A percentile compares a stretch with the other conserved stretches of the same genome.
Evolutionary conservation across 2,888 invertebrate species (phyloP).

Genomic region (Acholoe squamosa): DNA sequence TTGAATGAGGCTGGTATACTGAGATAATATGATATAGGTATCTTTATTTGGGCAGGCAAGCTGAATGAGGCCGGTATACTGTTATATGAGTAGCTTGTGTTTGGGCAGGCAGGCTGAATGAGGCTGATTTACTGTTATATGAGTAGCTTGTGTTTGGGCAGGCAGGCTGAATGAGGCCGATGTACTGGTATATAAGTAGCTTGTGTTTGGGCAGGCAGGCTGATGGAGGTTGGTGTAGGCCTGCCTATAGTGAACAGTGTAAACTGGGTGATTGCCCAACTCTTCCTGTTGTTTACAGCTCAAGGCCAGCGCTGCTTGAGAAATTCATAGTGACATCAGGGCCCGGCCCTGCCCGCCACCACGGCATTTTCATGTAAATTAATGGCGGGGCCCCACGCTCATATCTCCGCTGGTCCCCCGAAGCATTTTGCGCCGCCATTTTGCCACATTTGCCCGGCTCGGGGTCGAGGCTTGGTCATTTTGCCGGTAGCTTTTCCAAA

Average conservation of each 20-base stretch:
- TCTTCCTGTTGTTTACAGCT: background rate
- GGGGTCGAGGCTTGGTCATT: conserved; percentile 51
- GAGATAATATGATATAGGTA: no score
- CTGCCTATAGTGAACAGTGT: background rate
- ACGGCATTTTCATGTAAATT: conserved; percentile 38
- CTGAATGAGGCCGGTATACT: no score
- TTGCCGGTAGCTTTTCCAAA: conserved; percentile 47
- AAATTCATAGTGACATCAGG: conserved; percentile 35
- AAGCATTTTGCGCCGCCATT: conserved; percentile 47
- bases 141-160: no score
- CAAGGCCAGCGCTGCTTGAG: background rate
- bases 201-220: no score
- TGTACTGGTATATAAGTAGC: no score
- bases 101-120: no score
- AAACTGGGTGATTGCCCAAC: background rate
- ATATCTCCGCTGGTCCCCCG: background rate
- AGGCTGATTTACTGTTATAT: no score
- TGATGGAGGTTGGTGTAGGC: background rate
- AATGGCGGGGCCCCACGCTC: conserved; percentile 27
- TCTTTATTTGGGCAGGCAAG: no score
- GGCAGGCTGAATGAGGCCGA: no score
- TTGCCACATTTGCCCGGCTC: conserved; percentile 47
- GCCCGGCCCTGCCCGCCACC: background rate
- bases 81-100: no score
- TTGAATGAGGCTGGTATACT: no score